phyloP scores from a whole-genome alignment of 2,797 vertebrate species.

The Molossus alvarezi region DNA sequence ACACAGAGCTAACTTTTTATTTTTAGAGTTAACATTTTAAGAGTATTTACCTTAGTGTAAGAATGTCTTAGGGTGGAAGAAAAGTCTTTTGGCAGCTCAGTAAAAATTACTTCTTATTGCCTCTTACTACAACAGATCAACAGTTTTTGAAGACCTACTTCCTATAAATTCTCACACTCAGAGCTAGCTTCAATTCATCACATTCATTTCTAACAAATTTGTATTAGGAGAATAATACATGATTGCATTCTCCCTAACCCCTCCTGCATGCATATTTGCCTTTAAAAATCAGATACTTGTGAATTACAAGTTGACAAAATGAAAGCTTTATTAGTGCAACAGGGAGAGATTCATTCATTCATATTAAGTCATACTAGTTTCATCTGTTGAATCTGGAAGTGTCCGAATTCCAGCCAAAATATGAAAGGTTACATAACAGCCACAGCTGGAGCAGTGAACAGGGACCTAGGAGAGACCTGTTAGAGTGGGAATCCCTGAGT shows the following conservation, averaged over 20 bases:
- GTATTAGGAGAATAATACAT: neutral
- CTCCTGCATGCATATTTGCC: neutral
- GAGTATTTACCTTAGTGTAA: conserved; percentile 17
- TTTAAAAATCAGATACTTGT: conserved; percentile 10
- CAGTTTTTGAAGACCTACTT: neutral
- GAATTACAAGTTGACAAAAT: conserved; percentile 6
- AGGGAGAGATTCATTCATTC: neutral
- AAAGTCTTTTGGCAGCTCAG: neutral
- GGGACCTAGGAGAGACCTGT: neutral
- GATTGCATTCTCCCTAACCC: neutral
- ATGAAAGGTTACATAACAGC: neutral
- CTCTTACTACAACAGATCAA: neutral
- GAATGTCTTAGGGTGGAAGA: neutral
- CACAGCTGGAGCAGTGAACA: neutral
- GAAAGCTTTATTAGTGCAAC: neutral
- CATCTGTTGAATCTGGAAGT: neutral
- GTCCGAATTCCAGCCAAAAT: neutral
- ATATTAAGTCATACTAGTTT: neutral
- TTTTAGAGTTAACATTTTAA: neutral
- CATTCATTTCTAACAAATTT: conserved; percentile 14
- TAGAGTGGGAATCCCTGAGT: neutral
- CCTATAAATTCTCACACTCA: neutral
- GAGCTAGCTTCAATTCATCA: neutral
- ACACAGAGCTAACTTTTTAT: neutral
- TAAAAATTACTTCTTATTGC: conserved; percentile 23